These are phyloP conservation scores for Anser brachyrhynchus DNA, from an alignment of 2,113 vertebrate species.

Conservation along the genomic window DNA sequence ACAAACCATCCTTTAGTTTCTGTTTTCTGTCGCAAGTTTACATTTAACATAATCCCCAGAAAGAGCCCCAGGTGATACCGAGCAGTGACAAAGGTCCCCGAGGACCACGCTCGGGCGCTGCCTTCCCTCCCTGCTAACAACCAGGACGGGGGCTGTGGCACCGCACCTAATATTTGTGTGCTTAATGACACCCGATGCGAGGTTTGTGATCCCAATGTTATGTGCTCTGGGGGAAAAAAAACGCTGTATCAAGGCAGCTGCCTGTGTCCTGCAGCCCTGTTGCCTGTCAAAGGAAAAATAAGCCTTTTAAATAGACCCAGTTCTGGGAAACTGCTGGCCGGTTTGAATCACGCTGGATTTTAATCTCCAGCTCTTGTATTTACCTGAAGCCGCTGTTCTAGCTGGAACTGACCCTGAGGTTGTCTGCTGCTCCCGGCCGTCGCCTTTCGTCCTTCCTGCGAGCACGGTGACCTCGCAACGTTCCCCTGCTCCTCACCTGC, in stretches of 20 bases:
- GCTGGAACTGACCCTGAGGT: background rate
- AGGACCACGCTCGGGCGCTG: background rate
- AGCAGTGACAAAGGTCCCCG: background rate
- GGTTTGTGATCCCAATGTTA: background rate
- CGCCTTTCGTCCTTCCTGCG: background rate
- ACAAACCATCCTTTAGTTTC: rapidly evolving
- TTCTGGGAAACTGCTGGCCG: slow-evolving; percentile 12
- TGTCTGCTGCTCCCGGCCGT: background rate
- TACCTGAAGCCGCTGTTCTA: background rate
- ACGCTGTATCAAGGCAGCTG: background rate
- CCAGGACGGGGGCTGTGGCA: background rate
- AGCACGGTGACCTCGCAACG: rapidly evolving
- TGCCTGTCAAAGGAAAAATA: background rate
- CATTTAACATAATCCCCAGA: background rate
- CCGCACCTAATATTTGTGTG: rapidly evolving
- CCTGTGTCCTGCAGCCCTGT: background rate
- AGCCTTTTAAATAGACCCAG: background rate
- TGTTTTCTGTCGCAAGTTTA: rapidly evolving
- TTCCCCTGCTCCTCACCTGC: background rate
- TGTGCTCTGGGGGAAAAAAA: background rate
- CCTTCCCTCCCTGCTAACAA: background rate
- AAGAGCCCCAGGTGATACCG: background rate
- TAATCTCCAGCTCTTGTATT: background rate
- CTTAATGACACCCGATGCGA: background rate
- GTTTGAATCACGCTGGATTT: background rate